A percentile compares a stretch with the other conserved stretches of the same genome.
Conservation (phyloP, 2,888 invertebrate genomes). For the Xylota sylvarum region DNA sequence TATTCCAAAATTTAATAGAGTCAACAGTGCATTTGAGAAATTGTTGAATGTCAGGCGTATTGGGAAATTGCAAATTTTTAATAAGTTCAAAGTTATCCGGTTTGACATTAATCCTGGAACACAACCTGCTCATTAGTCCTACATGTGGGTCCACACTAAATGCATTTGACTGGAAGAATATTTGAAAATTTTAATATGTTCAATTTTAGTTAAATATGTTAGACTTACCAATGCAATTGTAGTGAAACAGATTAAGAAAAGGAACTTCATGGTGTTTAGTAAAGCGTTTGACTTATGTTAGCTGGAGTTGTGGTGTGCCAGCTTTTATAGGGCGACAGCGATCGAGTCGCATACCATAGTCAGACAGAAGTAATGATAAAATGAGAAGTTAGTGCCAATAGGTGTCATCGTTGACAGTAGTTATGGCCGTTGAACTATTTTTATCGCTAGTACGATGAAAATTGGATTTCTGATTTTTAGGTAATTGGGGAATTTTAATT, state of each 20-base stretch:
- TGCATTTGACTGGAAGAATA: not conserved
- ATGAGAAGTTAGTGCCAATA: not conserved
- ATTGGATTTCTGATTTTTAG: not conserved
- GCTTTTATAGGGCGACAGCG: slow-evolving; percentile 1
- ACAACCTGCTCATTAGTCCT: not conserved
- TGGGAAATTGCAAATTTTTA: not conserved
- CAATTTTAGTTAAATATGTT: not conserved
- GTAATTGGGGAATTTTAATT: too few species aligned
- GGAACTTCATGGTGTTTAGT: not conserved
- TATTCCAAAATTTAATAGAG: slow-evolving; percentile 1
- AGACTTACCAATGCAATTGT: not conserved
- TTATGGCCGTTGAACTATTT: not conserved
- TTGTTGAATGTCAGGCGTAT: not conserved
- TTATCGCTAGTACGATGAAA: not conserved
- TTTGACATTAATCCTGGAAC: not conserved
- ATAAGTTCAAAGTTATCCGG: not conserved
- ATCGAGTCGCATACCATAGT: not conserved
- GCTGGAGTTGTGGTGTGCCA: too few species aligned
- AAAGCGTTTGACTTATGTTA: not conserved
- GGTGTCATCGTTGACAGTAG: not conserved
- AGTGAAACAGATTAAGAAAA: not conserved
- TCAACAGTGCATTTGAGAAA: slow-evolving; percentile 27
- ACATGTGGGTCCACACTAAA: not conserved
- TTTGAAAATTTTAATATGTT: not conserved
- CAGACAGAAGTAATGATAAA: not conserved